Evolutionary conservation across 2,113 vertebrate genomes (phyloP), one percentile per base, ranked within the genome.

Genomic region (Nesogale talazaci): DNA sequence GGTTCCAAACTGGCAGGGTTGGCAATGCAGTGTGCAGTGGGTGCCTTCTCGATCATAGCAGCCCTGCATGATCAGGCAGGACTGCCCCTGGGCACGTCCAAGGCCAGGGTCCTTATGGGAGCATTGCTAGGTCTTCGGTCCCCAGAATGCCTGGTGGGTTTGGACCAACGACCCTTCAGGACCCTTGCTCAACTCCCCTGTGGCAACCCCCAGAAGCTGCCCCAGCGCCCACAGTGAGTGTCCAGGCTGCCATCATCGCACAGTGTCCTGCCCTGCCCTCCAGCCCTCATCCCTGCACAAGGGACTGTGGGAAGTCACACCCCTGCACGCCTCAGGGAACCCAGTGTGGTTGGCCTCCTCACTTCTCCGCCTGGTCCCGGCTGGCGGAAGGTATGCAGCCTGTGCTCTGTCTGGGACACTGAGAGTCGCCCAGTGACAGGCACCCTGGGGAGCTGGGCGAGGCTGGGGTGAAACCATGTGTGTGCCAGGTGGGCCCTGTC

Each of bases 361-460:
- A 0, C 7, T 15, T 34, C 65, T 78, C 19, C 22, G 34, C 52
- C 40, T 15, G 6, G 5, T 80, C 31, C 40, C 0, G 0, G 27
- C 36, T 67, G 3, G 10, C 23, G 75, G 70, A 6, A 14, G 5
- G 36, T 38, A 38, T 29, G 9, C 34, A 14, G 25, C 19, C 52
- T 42, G 86, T 56, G 87, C 36, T 20, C 25, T 38, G 10, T 31
- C 8, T 6, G 20, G 27, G 38, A 12, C 0, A 2, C 63, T 74
- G 75, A 20, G 67, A 8, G 7, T 5, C 1, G n/a, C 74, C 31
- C 25, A 0, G 83, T 10, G 52, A 29, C 9, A 4, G 15, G 34
- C 14, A 0, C 4, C 2, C 9, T 27, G 17, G 46, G 23, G 67
- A 72, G 42, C 25, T 89, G 29, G 6, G 38, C 11, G 1, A 65